Percentiles rank a stretch among this genome's conserved stretches.
These are phyloP conservation scores for Emys orbicularis DNA, from an alignment of 2,797 vertebrate species.

Conservation along the genomic window DNA sequence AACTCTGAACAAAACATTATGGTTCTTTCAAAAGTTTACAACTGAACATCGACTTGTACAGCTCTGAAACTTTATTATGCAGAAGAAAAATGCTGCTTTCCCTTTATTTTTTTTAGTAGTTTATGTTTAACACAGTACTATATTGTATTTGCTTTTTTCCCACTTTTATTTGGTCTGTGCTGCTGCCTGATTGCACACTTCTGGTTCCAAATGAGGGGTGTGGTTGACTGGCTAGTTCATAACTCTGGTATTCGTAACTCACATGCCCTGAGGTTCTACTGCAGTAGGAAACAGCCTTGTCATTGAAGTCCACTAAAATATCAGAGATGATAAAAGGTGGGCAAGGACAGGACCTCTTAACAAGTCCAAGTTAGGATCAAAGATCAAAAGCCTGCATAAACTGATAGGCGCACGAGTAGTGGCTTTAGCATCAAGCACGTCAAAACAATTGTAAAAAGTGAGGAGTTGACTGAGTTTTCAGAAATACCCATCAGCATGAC, in stretches of 20 bases:
- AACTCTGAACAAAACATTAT: no score
- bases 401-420: neutral
- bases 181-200: no score
- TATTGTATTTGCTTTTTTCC: no score
- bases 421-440: neutral
- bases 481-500: accelerated
- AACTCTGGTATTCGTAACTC: neutral
- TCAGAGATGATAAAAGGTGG: neutral
- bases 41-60: no score
- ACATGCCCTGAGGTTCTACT: neutral
- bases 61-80: no score
- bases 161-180: no score
- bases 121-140: no score
- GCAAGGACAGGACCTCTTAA: neutral
- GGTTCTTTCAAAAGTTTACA: no score
- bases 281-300: neutral
- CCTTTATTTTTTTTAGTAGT: no score
- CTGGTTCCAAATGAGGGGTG: no score
- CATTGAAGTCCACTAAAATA: neutral
- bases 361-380: neutral
- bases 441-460: neutral
- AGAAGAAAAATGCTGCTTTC: no score
- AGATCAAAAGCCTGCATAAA: neutral
- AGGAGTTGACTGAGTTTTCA: neutral
- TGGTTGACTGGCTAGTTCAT: no score